phyloP scores from a whole-genome alignment of 2,113 vertebrate genomes.

The Perccottus glenii region DNA sequence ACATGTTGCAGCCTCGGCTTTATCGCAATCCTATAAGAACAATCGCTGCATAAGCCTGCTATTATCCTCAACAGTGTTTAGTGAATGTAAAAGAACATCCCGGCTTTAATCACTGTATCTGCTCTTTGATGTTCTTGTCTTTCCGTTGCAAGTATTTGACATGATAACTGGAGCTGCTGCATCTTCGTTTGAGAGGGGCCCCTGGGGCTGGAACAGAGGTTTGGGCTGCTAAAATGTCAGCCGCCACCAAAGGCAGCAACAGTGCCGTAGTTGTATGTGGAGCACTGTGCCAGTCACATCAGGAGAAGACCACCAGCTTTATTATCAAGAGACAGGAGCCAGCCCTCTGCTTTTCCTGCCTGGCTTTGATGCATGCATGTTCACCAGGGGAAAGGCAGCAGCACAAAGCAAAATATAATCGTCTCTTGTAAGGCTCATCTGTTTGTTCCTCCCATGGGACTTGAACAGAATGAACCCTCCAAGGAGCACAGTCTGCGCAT shows the following conservation, averaged over 20 bases:
- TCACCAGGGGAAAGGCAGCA: constrained; percentile 12
- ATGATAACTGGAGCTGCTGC: constrained; percentile 42
- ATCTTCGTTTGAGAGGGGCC: constrained; percentile 29
- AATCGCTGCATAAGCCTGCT: constrained; percentile 20
- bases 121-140: constrained; percentile 41
- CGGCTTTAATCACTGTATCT: constrained; percentile 40
- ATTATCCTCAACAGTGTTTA: constrained; percentile 35
- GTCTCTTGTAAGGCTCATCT: constrained; percentile 41
- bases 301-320: constrained; percentile 41
- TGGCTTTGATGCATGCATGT: constrained; percentile 38
- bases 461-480: constrained; percentile 15
- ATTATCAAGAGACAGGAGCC: constrained; percentile 29
- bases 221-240: constrained; percentile 37
- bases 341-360: neutral
- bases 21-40: constrained; percentile 23
- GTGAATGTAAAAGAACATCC: constrained; percentile 14
- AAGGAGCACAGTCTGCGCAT: constrained; percentile 35
- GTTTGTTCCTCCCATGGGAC: constrained; percentile 58
- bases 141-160: constrained; percentile 37
- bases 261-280: constrained; percentile 17
- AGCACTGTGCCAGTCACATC: constrained; percentile 19
- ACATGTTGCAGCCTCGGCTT: constrained; percentile 9
- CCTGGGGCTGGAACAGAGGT: constrained; percentile 18
- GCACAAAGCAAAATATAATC: constrained; percentile 14
- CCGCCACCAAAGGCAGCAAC: constrained; percentile 9